Evolutionary conservation across 2,797 vertebrate species (phyloP), one percentile per base, ranked within the genome.

Genomic region (Xenentodon cancila): DNA sequence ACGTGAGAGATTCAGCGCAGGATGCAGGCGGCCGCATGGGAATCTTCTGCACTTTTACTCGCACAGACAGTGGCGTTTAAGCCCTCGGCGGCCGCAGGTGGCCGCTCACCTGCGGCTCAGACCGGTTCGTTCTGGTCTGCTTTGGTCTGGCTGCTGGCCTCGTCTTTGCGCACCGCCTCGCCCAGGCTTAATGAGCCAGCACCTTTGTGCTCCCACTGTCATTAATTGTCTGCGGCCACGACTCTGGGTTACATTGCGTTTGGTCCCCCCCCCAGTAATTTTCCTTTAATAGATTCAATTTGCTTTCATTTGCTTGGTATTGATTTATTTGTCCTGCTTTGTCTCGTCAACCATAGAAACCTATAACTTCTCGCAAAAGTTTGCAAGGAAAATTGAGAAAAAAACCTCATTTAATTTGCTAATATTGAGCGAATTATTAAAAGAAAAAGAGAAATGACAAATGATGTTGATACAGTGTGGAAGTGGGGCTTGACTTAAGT

Each of bases 231-330:
- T 68, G 47, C 19, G 27, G 68, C 85, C 62, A 5, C 64, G 82
- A 75, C 81, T 87, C 77, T 42, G 68, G 70, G 61, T 73, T 70
- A 54, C 47, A 81, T 53, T 44, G 61, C 74, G 18, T 77, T 84
- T 52, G 68, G 73, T 71, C 8, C 66, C 71, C 69, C 67, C n/a
- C 69, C n/a, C 64, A 27, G 82, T 86, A 88, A 89, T 91, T 90
- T 84, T 84, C 67, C 83, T 85, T 90, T 88, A 81, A 90, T 88
- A 85, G 82, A 86, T 91, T 90, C 86, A 90, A 90, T 92, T 92
- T 91, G 87, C 91, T 90, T 90, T 89, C 89, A 91, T 92, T 91
- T 91, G 82, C 77, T 84, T 68, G 18, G 59, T 87, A 90, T 92
- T 88, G 91, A 92, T 92, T 91, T 85, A 87, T 89, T 90, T 86